Percentiles rank a stretch among this genome's conserved stretches.
Conservation (phyloP, 2,888 invertebrate genomes). For the Pollenia amentaria region DNA sequence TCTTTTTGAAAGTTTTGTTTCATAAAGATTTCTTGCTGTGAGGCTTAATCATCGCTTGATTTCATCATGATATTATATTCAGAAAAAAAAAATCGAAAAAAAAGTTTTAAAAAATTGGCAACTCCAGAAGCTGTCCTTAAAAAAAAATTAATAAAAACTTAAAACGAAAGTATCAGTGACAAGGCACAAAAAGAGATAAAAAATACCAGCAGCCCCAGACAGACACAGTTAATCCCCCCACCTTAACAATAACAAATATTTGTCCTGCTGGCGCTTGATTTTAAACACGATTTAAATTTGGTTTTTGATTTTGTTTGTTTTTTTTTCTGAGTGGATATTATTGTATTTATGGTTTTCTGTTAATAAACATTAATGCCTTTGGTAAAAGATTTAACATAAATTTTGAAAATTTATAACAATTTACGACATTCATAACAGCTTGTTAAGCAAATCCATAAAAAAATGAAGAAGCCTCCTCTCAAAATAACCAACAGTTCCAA, state of each 20-base stretch:
- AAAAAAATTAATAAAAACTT: conserved; percentile 25
- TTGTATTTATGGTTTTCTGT: conserved; percentile 60
- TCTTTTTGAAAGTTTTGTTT: conserved; percentile 61
- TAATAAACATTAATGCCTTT: conserved; percentile 69
- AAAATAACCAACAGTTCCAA: conserved; percentile 38
- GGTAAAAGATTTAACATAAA: conserved; percentile 72
- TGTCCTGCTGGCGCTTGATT: conserved; percentile 73
- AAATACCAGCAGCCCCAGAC: conserved; percentile 73
- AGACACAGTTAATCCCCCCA: conserved; percentile 68
- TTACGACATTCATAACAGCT: conserved; percentile 75
- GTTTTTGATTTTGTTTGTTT: conserved; percentile 28
- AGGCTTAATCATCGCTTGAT: conserved; percentile 73
- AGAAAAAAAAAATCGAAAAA: conserved; percentile 32
- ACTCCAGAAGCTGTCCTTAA: conserved; percentile 63
- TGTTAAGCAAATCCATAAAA: conserved; percentile 74
- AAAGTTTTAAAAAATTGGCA: conserved; percentile 33
- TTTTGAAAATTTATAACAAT: conserved; percentile 74
- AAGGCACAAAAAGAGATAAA: conserved; percentile 42
- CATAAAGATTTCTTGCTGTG: conserved; percentile 69
- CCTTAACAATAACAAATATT: conserved; percentile 61
- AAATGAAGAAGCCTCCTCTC: conserved; percentile 70
- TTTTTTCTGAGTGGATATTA: conserved; percentile 15
- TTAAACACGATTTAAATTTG: conserved; percentile 60
- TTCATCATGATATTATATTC: conserved; percentile 68
- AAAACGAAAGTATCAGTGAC: conserved; percentile 72